phyloP scores from a whole-genome alignment of 2,113 vertebrate genomes.

The Corvus hawaiiensis region DNA sequence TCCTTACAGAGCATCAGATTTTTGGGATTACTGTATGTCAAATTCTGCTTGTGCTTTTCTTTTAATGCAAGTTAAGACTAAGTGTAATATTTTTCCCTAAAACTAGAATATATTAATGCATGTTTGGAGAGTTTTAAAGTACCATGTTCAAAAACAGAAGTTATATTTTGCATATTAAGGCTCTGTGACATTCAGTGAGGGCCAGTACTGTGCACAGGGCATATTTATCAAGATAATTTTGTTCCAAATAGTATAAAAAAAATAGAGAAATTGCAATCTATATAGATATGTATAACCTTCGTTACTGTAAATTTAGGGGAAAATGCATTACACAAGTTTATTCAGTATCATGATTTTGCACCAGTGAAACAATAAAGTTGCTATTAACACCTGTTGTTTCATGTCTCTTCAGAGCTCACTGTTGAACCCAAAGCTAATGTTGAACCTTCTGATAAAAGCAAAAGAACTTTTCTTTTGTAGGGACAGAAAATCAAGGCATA shows the following conservation, averaged over 20 bases:
- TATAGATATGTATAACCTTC: conserved; percentile 79
- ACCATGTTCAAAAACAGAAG: conserved; percentile 69
- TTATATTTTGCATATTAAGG: conserved; percentile 79
- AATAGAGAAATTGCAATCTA: conserved; percentile 72
- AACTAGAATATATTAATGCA: conserved; percentile 76
- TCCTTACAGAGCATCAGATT: conserved; percentile 39
- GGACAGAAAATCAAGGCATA: background rate
- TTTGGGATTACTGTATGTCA: conserved; percentile 60
- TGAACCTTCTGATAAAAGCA: background rate
- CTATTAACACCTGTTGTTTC: conserved; percentile 70
- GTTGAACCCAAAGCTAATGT: background rate
- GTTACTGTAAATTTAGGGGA: conserved; percentile 78
- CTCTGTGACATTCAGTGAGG: conserved; percentile 68
- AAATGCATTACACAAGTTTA: conserved; percentile 71
- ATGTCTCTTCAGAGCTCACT: conserved; percentile 36
- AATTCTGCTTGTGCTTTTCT: conserved; percentile 67
- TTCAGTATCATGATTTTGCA: conserved; percentile 72
- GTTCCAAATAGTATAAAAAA: conserved; percentile 75
- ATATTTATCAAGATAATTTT: conserved; percentile 78
- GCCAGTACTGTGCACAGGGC: conserved; percentile 67
- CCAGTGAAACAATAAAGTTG: conserved; percentile 81
- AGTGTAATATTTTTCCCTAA: conserved; percentile 70
- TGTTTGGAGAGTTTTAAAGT: conserved; percentile 73
- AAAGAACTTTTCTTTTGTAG: background rate
- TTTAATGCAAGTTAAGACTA: conserved; percentile 64